Conservation (phyloP, 2,797 vertebrate genomes). For the Poeciliopsis infans region DNA sequence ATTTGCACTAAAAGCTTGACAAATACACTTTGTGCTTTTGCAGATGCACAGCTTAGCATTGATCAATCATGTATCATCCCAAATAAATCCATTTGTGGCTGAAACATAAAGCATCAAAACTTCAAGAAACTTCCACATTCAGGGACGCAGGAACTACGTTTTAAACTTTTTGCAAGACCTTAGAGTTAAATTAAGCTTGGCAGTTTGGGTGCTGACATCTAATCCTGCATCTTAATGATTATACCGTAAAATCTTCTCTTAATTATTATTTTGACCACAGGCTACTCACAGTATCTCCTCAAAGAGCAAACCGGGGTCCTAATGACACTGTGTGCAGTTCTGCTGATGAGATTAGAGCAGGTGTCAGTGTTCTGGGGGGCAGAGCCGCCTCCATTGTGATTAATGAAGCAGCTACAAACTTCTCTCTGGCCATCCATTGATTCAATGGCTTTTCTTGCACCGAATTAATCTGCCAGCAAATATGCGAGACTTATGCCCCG, state of each 20-base stretch:
- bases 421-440: conserved; percentile 71
- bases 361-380: conserved; percentile 61
- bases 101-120: neutral
- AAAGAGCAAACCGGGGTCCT: conserved; percentile 30
- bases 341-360: conserved; percentile 64
- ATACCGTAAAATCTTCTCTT: conserved; percentile 13
- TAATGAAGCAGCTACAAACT: conserved; percentile 71
- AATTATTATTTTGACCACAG: conserved; percentile 19
- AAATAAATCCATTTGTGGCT: neutral
- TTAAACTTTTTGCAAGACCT: neutral
- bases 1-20: too few relatives aligned
- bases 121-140: neutral
- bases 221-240: conserved; percentile 25
- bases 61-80: neutral
- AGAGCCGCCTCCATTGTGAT: conserved; percentile 65
- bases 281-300: conserved; percentile 30
- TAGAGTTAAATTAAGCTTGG: neutral
- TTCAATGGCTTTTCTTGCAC: conserved; percentile 44
- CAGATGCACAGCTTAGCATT: neutral
- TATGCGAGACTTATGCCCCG: conserved; percentile 68
- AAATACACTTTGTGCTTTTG: too few relatives aligned
- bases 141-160: conserved; percentile 7
- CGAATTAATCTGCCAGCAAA: conserved; percentile 72
- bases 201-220: neutral
- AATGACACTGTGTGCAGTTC: conserved; percentile 46